Base-by-base conservation (phyloP, 2,113 vertebrate genomes). In the Balaenoptera acutorostrata region DNA sequence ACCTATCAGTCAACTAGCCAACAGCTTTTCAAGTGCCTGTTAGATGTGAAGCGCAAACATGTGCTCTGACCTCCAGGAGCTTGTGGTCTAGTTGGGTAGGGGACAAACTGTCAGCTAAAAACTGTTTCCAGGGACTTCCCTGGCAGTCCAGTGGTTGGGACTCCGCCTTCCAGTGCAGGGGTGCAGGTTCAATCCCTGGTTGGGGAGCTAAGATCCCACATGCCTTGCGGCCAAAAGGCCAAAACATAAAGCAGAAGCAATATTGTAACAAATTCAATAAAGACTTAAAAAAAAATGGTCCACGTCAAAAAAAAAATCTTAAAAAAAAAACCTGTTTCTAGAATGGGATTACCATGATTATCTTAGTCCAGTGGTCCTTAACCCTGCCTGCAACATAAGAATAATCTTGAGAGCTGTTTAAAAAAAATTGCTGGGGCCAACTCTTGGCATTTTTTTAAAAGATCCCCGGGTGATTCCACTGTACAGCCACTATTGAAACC, bases 401-500 rank as follows among this genome's bases (percentile, higher is more conserved):
- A 72, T 92, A 84, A 88, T 85, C 41, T 91, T 80, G 81, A 72
- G 68, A 80, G 29, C 33, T 94, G 77, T 95, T 86, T 71, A 7
- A 36, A 88, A 81, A 95, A 39, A 5, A 49, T 46, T 57, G 8
- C 46, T 75, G n/a, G 75, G 49, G 13, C 77, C 31, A 55, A 20
- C 27, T 89, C 86, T 68, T 84, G 71, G 52, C 64, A 17, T 44
- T 68, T 92, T 49, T 88, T 82, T 68, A 57, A 68, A 93, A 89
- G 14, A 59, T 64, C 44, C 3, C 15, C 31, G 59, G 29, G 31
- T 92, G 71, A 71, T 94, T 94, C 10, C 36, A 90, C 25, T 75
- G n/a, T 95, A 69, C 8, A 93, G 17, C 25, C 49, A 39, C n/a
- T 82, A 39, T 84, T 84, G 90, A 97, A 97, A 81, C 13, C 71